phyloP scores from a whole-genome alignment of 2,888 invertebrate genomes.

The Nemapogon koenigi region DNA sequence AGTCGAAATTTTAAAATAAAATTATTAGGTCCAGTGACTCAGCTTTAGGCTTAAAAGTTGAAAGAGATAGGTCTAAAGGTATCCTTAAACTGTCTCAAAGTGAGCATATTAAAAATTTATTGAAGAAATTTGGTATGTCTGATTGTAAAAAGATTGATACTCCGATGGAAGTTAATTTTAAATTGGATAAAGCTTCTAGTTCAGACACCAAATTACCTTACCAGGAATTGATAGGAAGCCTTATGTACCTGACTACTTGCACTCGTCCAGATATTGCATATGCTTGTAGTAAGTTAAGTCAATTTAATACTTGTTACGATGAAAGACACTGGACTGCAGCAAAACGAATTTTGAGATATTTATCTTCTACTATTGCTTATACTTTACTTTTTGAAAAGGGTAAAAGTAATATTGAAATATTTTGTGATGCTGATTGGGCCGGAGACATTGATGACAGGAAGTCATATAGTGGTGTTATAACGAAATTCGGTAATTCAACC shows the following conservation, averaged over 20 bases:
- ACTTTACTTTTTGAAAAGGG: conserved; percentile 12
- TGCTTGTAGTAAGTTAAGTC: conserved; percentile 5
- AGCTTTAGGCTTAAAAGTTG: conserved; percentile 5
- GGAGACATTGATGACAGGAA: conserved; percentile 13
- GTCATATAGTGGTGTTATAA: conserved; percentile 17
- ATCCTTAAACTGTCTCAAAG: background rate
- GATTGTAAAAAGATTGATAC: conserved; percentile 2
- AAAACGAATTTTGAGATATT: conserved; percentile 16
- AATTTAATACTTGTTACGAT: conserved; percentile 13
- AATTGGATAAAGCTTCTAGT: background rate
- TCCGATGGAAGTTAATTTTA: conserved; percentile 1
- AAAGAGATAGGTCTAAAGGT: conserved; percentile 3
- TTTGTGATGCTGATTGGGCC: conserved; percentile 17
- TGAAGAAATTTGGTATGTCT: conserved; percentile 2
- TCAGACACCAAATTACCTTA: background rate
- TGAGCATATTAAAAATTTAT: conserved; percentile 5
- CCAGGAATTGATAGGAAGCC: conserved; percentile 3
- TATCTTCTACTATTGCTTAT: conserved; percentile 12
- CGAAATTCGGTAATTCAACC: conserved; percentile 11
- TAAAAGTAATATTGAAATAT: conserved; percentile 6
- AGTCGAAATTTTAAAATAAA: background rate
- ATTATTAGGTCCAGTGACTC: background rate
- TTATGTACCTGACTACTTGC: conserved; percentile 6
- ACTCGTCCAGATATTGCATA: conserved; percentile 6
- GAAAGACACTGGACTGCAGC: conserved; percentile 13